A percentile compares a stretch with the other conserved stretches of the same genome.
phyloP scores from a whole-genome alignment of 1,140 invertebrate genomes.

The Leucophenga varia region DNA sequence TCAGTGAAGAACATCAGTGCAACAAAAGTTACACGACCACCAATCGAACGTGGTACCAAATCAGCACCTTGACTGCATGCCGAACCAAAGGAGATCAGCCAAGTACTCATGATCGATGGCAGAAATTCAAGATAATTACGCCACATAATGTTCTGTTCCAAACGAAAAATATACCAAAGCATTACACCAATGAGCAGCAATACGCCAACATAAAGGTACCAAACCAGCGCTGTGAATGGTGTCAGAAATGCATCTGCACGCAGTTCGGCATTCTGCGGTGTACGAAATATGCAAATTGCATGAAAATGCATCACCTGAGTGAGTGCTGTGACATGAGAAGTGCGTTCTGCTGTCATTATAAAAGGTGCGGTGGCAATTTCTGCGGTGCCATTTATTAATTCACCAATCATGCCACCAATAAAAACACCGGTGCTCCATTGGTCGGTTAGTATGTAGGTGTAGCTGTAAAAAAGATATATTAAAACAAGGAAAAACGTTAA shows the following conservation, averaged over 20 bases:
- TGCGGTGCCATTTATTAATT: slow-evolving; percentile 24
- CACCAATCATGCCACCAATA: slow-evolving; percentile 35
- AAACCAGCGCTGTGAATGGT: slow-evolving; percentile 42
- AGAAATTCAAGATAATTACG: slow-evolving; percentile 7
- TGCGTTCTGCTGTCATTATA: slow-evolving; percentile 18
- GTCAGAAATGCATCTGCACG: slow-evolving; percentile 36
- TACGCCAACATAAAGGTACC: slow-evolving; percentile 29
- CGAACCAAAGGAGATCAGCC: slow-evolving; percentile 39
- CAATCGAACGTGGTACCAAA: slow-evolving; percentile 35
- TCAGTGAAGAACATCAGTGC: slow-evolving; percentile 38
- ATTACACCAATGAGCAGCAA: slow-evolving; percentile 26
- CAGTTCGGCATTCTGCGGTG: slow-evolving; percentile 26
- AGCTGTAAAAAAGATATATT: slow-evolving; percentile 15
- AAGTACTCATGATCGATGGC: slow-evolving; percentile 39
- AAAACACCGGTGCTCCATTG: slow-evolving; percentile 37
- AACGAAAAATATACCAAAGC: slow-evolving; percentile 36
- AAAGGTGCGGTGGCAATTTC: slow-evolving; percentile 31
- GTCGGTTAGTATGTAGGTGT: slow-evolving; percentile 26
- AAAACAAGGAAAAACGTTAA: too few species aligned
- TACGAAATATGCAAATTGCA: slow-evolving; percentile 48
- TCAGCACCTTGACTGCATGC: slow-evolving; percentile 45
- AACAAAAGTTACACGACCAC: slow-evolving; percentile 45
- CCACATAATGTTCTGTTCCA: slow-evolving; percentile 19
- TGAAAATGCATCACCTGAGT: slow-evolving; percentile 28
- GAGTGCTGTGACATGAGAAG: slow-evolving; percentile 15